Conservation (phyloP, 2,797 vertebrate species). For the Hozukius guyotensis region DNA sequence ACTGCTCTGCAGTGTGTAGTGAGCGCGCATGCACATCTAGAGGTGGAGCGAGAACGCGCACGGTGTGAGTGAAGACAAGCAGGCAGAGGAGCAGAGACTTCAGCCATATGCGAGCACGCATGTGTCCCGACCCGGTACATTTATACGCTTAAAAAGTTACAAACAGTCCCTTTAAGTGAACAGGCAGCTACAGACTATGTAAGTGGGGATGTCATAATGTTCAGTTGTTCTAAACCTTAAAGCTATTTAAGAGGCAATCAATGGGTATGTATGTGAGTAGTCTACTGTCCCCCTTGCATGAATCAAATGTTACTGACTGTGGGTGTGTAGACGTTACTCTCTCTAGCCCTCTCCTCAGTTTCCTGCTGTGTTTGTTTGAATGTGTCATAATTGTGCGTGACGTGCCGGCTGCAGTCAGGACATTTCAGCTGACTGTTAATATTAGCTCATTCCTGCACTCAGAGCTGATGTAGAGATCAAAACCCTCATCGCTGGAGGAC, state of each 20-base stretch:
- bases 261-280: not conserved
- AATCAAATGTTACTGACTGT: not conserved
- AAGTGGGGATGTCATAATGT: not conserved
- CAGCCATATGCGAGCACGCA: no score
- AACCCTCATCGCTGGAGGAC: constrained; percentile 23
- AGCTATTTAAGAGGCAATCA: not conserved
- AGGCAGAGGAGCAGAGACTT: no score
- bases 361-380: constrained; percentile 69
- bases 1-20: no score
- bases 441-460: constrained; percentile 42
- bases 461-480: constrained; percentile 22
- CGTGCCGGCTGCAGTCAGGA: constrained; percentile 34
- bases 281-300: not conserved
- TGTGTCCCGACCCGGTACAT: no score
- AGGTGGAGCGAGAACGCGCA: no score
- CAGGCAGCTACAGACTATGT: not conserved
- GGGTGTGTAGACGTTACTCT: not conserved
- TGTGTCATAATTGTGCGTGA: constrained; percentile 67
- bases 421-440: constrained; percentile 64
- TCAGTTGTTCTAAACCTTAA: not conserved
- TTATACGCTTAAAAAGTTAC: no score
- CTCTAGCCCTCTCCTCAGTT: not conserved
- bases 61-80: no score
- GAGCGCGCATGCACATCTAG: no score
- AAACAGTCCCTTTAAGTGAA: no score